A percentile compares a stretch with the other conserved stretches of the same genome.
These are phyloP conservation scores for Sycobia sp. DNA, from an alignment of 1,140 invertebrate genomes.

Conservation along the genomic window DNA sequence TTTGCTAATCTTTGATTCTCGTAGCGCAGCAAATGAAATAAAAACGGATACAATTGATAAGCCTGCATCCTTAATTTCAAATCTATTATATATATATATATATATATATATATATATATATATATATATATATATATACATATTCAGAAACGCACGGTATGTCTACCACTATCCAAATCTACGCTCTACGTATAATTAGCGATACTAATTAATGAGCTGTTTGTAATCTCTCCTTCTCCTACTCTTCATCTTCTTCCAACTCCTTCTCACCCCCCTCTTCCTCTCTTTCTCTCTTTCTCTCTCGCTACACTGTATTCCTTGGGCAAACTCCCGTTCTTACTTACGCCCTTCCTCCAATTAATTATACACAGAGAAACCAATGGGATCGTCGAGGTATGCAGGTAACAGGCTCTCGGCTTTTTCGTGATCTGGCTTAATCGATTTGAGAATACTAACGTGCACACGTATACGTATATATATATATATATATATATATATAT, in stretches of 20 bases:
- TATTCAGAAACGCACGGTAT: not conserved
- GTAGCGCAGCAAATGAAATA: slow-evolving; percentile 39
- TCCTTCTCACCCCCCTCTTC: too few relatives aligned
- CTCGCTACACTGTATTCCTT: too few relatives aligned
- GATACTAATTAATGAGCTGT: slow-evolving; percentile 46
- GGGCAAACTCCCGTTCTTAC: too few relatives aligned
- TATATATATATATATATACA: too few relatives aligned
- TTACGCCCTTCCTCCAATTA: not conserved
- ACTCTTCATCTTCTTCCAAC: not conserved
- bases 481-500: too few relatives aligned
- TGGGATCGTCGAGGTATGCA: not conserved
- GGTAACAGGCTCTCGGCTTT: not conserved
- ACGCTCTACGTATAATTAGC: slow-evolving; percentile 44
- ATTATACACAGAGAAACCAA: slow-evolving; percentile 18
- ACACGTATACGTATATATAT: not conserved
- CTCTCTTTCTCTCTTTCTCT: slow-evolving; percentile 2
- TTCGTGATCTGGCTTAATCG: not conserved
- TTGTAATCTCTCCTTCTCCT: not conserved
- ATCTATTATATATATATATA: too few relatives aligned
- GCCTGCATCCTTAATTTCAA: not conserved
- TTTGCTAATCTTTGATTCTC: slow-evolving; percentile 41
- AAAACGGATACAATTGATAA: slow-evolving; percentile 17
- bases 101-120: too few relatives aligned
- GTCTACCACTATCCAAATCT: slow-evolving; percentile 14
- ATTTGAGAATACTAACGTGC: not conserved